phyloP scores from a whole-genome alignment of 2,797 vertebrate genomes.

The Pseudochaenichthys georgianus region DNA sequence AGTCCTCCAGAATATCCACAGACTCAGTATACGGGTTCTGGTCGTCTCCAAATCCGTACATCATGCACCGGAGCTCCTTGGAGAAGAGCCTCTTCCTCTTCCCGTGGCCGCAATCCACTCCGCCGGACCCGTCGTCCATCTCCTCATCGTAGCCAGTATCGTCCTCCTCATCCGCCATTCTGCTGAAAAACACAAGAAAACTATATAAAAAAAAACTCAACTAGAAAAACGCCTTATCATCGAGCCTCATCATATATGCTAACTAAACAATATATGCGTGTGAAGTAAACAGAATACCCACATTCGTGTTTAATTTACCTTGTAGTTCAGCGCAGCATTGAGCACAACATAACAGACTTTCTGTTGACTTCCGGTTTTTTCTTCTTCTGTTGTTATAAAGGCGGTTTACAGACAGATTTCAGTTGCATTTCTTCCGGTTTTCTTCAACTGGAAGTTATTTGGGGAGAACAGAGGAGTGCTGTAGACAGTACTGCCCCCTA shows the following conservation, averaged over 20 bases:
- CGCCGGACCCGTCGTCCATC: slow-evolving; percentile 89
- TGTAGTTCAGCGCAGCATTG: not conserved
- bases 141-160: slow-evolving; percentile 92
- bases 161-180: slow-evolving; percentile 88
- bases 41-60: slow-evolving; percentile 99
- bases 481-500: slow-evolving; percentile 15
- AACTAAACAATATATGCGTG: not conserved
- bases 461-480: fast-evolving
- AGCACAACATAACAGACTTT: not conserved
- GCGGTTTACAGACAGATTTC: too few relatives aligned
- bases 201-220: too few relatives aligned
- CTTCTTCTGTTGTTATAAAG: not conserved
- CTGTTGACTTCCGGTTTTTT: slow-evolving; percentile 18
- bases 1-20: slow-evolving; percentile 96
- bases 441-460: slow-evolving; percentile 16
- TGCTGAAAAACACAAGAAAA: slow-evolving; percentile 3
- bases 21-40: slow-evolving; percentile 99
- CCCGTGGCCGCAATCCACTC: slow-evolving; percentile 91
- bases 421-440: slow-evolving; percentile 19
- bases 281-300: not conserved
- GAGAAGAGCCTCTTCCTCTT: slow-evolving; percentile 95
- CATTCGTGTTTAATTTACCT: not conserved
- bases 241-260: fast-evolving
- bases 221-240: not conserved
- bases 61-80: slow-evolving; percentile 98